Conservation (phyloP, 2,797 vertebrate genomes). For the Limnodromus scolopaceus region DNA sequence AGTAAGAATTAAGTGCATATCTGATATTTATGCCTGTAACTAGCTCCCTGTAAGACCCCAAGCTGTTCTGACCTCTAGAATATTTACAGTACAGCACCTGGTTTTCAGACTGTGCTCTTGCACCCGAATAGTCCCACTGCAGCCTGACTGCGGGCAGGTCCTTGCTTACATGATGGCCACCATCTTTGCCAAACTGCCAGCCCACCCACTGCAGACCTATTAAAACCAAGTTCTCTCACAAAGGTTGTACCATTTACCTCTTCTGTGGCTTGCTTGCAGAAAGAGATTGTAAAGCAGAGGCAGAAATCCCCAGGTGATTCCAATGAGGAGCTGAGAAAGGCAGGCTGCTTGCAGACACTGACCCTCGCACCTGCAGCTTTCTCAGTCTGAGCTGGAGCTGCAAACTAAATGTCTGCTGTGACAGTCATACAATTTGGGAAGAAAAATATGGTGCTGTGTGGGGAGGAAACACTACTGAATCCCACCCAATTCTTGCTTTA, state of each 20-base stretch:
- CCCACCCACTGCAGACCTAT: accelerated
- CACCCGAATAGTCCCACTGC: background rate
- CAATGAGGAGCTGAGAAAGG: background rate
- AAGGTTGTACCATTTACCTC: background rate
- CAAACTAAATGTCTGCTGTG: background rate
- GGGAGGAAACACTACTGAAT: background rate
- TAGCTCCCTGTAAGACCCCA: background rate
- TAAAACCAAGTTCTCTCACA: background rate
- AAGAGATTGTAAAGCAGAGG: background rate
- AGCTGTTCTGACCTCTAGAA: background rate
- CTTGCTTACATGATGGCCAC: background rate
- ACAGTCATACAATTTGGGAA: background rate
- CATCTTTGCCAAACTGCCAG: background rate
- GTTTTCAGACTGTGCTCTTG: background rate
- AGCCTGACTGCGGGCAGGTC: background rate
- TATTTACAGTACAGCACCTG: background rate
- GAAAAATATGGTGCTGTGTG: background rate
- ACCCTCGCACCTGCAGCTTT: background rate
- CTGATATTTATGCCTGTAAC: background rate
- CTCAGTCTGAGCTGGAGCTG: background rate
- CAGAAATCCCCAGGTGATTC: background rate
- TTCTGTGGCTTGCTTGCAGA: background rate
- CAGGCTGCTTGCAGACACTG: background rate
- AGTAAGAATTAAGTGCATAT: background rate
- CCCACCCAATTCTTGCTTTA: background rate